Evolutionary conservation across 2,113 vertebrate species (phyloP), one percentile per base, ranked within the genome.

Genomic region (Actinemys pallida): DNA sequence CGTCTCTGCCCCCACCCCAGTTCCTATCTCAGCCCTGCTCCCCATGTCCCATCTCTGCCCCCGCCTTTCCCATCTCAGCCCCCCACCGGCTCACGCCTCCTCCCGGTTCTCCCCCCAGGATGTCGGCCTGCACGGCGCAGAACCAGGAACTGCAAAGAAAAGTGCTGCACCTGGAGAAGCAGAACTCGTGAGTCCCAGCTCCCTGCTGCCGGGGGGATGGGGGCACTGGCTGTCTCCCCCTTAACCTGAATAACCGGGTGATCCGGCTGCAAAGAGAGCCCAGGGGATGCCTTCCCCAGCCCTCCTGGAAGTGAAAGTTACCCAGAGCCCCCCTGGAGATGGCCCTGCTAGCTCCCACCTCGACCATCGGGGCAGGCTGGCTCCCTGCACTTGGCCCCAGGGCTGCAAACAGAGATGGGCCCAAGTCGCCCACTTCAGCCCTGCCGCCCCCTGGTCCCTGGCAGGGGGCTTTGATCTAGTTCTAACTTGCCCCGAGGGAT

Each of bases 101-200:
- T 17, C 50, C 84, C 59, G 31, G 14, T 31, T 90, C 1, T 91
- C 31, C 78, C 87, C 87, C 19, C 90, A 99, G 99, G 95, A 99
- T 99, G 99, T 98, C 98, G 0, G 98, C 99, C 0, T 99, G 99
- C 94, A 99, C 98, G 0, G 97, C 98, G 19, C 99, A 99, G 96
- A 99, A 99, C 97, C 99, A 99, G 94, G 99, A 99, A 95, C 98
- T 99, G 89, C 99, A 99, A 93, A 98, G 99, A 93, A 99, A 99
- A n/a, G 99, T 99, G 52, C 98, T 99, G 57, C 99, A 99, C 89
- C 97, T 99, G 86, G 99, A 99, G 97, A 99, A 99, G 96, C 99
- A 99, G 94, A 99, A 99, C 97, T 98, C 98, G 99, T 99, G 95
- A 99, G 99, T 98, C 72, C 16, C 25, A 14, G 53, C 54, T 24